A percentile compares a stretch with the other conserved stretches of the same genome.
Conservation (phyloP, 2,797 vertebrate genomes). For the Sebastes steindachneri region DNA sequence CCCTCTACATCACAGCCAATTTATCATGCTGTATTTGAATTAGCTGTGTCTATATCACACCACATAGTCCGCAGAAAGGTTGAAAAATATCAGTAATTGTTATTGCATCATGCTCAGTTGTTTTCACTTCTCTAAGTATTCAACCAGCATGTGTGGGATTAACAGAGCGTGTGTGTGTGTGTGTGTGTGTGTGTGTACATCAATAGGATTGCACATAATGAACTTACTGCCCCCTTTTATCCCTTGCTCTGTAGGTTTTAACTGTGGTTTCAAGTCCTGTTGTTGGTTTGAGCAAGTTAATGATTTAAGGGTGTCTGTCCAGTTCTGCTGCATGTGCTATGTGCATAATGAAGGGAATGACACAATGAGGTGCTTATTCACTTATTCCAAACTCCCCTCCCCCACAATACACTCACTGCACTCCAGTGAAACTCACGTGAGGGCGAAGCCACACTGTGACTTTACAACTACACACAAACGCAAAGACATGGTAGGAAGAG, state of each 20-base stretch:
- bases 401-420: constrained; percentile 56
- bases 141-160: constrained; percentile 44
- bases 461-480: constrained; percentile 33
- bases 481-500: not conserved
- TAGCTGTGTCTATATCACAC: not conserved
- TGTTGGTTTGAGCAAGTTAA: constrained; percentile 49
- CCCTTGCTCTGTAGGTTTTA: constrained; percentile 42
- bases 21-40: not conserved
- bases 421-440: constrained; percentile 63
- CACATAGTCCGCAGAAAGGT: not conserved
- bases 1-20: not conserved
- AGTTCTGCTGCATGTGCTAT: constrained; percentile 2
- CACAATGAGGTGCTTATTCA: constrained; percentile 71
- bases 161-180: constrained; percentile 44
- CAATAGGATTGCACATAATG: constrained; percentile 67
- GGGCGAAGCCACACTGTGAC: constrained; percentile 48
- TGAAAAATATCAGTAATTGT: not conserved
- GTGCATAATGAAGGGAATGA: constrained; percentile 20
- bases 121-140: constrained; percentile 38
- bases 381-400: constrained; percentile 58
- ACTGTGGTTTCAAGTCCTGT: constrained; percentile 28
- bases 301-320: constrained; percentile 44
- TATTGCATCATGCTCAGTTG: constrained; percentile 14
- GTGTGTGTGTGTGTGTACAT: constrained; percentile 11
- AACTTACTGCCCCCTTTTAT: constrained; percentile 56